Evolutionary conservation across 1,140 invertebrate species (phyloP), one percentile per base, ranked within the genome.

Genomic region (Cherax quadricarinatus): DNA sequence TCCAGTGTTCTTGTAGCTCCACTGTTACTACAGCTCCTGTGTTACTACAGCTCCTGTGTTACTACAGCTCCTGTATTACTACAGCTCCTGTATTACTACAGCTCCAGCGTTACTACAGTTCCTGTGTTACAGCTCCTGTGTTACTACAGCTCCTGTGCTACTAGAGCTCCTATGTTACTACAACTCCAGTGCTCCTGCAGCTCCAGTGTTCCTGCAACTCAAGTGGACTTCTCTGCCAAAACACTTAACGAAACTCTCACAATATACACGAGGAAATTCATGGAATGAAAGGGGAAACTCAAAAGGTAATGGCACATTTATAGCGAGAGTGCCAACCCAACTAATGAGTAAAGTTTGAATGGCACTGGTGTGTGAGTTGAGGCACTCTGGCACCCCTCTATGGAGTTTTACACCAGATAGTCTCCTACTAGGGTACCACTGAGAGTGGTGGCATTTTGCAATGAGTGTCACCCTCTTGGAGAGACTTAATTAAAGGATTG

Each of bases 261-360:
- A 75, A 6, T 75, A 30, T 75, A 24, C 70, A 75, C 7, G 30
- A 75, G 24, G 21, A 75, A 75, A 75, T 30, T 14, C 14, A 70
- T 70, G 70, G 24, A 75, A 75, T 75, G 70, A 75, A 75, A 75
- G 21, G 30, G 70, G 70, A 75, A 75, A 75, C 70, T 75, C 24
- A 10, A 24, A 41, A 21, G 66, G 70, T 24, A 75, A 75, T 30
- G 6, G 18, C 70, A 75, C 70, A 75, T 75, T 81, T 81, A 81
- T 53, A 53, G 48, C n/a, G 7, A 51, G 18, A 81, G 80, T 81
- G 85, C 51, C 85, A 87, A 53, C 24, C 60, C 49, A 87, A 53
- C 85, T 87, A 87, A 87, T 87, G 85, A 87, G 70, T 87, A 87
- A 87, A 87, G 70, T 87, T 87, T 87, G 41, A 79, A 87, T 87